These are phyloP conservation scores for Antheraea pernyi DNA, from an alignment of 1,140 invertebrate species.

Conservation along the genomic window DNA sequence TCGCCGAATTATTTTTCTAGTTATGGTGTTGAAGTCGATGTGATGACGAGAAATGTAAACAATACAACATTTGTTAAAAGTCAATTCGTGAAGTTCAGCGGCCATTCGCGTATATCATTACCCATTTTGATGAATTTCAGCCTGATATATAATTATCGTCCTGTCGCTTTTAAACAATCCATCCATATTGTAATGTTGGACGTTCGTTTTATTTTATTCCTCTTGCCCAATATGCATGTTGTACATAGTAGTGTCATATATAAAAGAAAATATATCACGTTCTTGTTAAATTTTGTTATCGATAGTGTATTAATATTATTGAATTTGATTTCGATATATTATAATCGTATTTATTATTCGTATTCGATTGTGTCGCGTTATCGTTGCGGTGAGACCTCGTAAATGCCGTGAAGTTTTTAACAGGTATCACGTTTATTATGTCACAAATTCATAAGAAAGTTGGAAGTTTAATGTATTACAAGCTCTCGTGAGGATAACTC, in stretches of 20 bases:
- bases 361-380: conserved; percentile 33
- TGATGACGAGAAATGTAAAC: conserved; percentile 47
- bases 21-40: conserved; percentile 29
- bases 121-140: conserved; percentile 29
- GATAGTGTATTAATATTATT: conserved; percentile 54
- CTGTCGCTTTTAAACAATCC: conserved; percentile 59
- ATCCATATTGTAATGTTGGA: conserved; percentile 67
- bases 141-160: conserved; percentile 41
- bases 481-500: neutral
- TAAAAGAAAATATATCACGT: conserved; percentile 56
- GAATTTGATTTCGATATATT: conserved; percentile 38
- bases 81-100: too few species aligned
- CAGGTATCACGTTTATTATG: conserved; percentile 25
- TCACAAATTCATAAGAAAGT: conserved; percentile 28
- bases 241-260: conserved; percentile 68
- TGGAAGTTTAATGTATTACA: neutral
- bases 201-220: conserved; percentile 56
- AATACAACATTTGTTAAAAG: neutral
- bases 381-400: conserved; percentile 39
- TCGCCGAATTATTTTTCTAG: conserved; percentile 41
- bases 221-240: conserved; percentile 74
- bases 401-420: conserved; percentile 46
- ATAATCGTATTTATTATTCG: conserved; percentile 39
- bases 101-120: conserved; percentile 11
- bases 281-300: conserved; percentile 73